Percentiles rank a stretch among this genome's conserved stretches.
phyloP scores from a whole-genome alignment of 2,113 vertebrate genomes.

The Pygoscelis adeliae region DNA sequence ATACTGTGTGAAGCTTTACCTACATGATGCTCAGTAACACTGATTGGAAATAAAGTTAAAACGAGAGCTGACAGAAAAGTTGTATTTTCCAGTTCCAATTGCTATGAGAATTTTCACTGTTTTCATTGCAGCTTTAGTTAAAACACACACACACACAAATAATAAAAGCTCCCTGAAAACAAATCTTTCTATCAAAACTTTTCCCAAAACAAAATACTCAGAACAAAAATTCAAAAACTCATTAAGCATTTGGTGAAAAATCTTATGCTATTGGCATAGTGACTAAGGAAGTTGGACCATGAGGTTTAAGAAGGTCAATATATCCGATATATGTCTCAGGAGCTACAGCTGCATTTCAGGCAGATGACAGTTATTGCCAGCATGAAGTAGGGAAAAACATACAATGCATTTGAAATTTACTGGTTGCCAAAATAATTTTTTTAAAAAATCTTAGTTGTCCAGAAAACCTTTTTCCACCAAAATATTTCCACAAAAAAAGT shows the following conservation, averaged over 20 bases:
- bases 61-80: not conserved
- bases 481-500: not conserved
- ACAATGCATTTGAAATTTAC: not conserved
- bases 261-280: not conserved
- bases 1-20: not conserved
- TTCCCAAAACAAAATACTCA: not conserved
- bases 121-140: not conserved
- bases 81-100: not conserved
- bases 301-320: not conserved
- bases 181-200: not conserved
- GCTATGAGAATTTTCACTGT: not conserved
- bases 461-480: not conserved
- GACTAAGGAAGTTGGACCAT: not conserved
- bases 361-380: not conserved
- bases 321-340: not conserved
- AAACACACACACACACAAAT: not conserved
- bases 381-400: not conserved
- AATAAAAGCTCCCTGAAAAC: not conserved
- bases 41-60: not conserved
- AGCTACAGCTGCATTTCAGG: not conserved
- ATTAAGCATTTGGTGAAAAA: not conserved
- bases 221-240: not conserved
- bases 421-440: not conserved
- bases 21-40: not conserved
- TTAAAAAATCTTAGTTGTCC: not conserved